Evolutionary conservation across 2,888 invertebrate species (phyloP).

Genomic region (Tinea semifulvella): DNA sequence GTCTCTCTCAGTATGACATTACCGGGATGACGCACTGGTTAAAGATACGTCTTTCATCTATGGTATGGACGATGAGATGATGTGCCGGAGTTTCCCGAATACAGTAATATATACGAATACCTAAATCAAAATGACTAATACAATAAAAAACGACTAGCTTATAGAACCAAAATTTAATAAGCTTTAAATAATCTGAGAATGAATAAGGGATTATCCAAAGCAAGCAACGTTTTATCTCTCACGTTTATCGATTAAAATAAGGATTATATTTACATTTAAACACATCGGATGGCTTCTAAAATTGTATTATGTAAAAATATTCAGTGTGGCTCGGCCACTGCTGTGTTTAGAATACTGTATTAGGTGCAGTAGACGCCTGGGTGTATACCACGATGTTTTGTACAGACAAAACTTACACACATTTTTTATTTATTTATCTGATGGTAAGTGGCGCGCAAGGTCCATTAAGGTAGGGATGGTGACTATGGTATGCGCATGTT

Average conservation of each 20-base stretch:
- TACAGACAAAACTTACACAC: too few species aligned
- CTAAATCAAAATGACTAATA: not conserved
- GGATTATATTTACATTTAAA: slow-evolving; percentile 4
- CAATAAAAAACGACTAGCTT: not conserved
- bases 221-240: slow-evolving; percentile 1
- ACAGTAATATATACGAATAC: not conserved
- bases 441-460: too few species aligned
- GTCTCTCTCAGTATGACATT: too few species aligned
- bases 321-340: not conserved
- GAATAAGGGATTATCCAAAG: not conserved
- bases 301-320: slow-evolving; percentile 7
- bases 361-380: not conserved
- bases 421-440: too few species aligned
- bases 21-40: too few species aligned
- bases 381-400: not conserved
- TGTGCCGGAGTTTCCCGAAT: too few species aligned
- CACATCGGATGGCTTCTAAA: not conserved
- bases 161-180: not conserved
- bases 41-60: too few species aligned
- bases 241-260: slow-evolving; percentile 8
- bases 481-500: too few species aligned
- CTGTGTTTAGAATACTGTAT: not conserved
- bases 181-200: too few species aligned
- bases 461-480: too few species aligned
- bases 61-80: too few species aligned